phyloP scores from a whole-genome alignment of 2,797 vertebrate species.

The Eulemur coronatus region DNA sequence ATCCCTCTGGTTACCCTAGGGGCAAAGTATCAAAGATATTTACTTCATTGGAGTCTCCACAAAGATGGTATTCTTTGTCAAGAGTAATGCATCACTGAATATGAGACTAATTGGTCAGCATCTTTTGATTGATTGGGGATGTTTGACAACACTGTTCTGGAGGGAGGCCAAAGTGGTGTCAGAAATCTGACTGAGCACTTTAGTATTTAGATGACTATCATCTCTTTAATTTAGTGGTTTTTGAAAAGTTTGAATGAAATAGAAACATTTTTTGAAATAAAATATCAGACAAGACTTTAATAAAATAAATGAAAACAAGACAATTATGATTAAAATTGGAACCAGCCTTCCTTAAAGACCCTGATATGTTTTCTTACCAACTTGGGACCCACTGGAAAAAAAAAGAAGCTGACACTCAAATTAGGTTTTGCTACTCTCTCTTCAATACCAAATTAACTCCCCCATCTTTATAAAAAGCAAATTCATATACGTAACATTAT shows the following conservation, averaged over 20 bases:
- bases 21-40: background rate
- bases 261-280: background rate
- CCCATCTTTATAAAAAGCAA: background rate
- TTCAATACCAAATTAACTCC: background rate
- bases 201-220: background rate
- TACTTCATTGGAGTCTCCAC: background rate
- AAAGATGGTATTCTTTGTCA: background rate
- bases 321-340: background rate
- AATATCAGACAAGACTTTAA: background rate
- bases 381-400: background rate
- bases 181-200: background rate
- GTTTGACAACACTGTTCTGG: background rate
- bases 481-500: background rate
- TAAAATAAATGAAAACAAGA: background rate
- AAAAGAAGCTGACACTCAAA: background rate
- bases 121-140: background rate
- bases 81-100: background rate
- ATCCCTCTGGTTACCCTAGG: background rate
- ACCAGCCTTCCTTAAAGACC: background rate
- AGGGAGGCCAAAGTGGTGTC: too few relatives aligned
- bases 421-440: background rate
- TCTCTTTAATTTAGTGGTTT: background rate
- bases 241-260: background rate
- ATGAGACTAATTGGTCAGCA: background rate
- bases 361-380: background rate